Base-by-base conservation (phyloP, 2,888 invertebrate genomes). In the Apotomis turbidana region DNA sequence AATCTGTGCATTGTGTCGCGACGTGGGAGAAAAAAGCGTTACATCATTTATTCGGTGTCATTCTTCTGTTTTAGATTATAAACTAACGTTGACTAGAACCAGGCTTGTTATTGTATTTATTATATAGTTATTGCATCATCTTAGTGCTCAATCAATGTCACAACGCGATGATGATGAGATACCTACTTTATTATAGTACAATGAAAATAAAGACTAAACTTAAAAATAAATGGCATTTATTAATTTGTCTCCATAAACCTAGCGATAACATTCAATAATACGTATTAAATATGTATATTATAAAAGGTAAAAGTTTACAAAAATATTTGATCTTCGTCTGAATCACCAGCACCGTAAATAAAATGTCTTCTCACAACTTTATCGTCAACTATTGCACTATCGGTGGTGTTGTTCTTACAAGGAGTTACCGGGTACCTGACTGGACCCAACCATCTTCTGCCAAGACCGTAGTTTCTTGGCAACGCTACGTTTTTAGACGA, bases 241-340 rank as follows among this genome's bases (percentile, higher is more conserved):
- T 72, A 46, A 63, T 72, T 72, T 72, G 72, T 72, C 72, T 68
- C 46, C 57, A 38, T 72, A 72, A 63, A 59, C 15, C 71, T 71
- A 71, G 38, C 61, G 46, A 68, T 72, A 72, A 72, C 72, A 63
- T 58, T 68, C 52, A 63, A 68, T 68, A 68, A 63, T 71, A 71
- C 67, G 63, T 63, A 58, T 70, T 46, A 61, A 75, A 60, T 49
- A 72, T 67, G 62, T 52, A n/a, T 72, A 46, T 64, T 72, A 74
- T 74, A 73, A 70, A 72, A 71, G 13, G 55, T 75, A 72, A 63
- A 73, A 67, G 58, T 73, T 81, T 89, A 95, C 86, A 95, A 95
- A 93, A 95, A 95, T 87, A 95, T 95, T 86, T 95, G 95, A 84
- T 95, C 95, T 80, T 95, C 95, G 81, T 95, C 95, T 0, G 95